A percentile compares a stretch with the other conserved stretches of the same genome.
Conservation (phyloP, 2,888 invertebrate genomes). For the Platycnemis pennipes region DNA sequence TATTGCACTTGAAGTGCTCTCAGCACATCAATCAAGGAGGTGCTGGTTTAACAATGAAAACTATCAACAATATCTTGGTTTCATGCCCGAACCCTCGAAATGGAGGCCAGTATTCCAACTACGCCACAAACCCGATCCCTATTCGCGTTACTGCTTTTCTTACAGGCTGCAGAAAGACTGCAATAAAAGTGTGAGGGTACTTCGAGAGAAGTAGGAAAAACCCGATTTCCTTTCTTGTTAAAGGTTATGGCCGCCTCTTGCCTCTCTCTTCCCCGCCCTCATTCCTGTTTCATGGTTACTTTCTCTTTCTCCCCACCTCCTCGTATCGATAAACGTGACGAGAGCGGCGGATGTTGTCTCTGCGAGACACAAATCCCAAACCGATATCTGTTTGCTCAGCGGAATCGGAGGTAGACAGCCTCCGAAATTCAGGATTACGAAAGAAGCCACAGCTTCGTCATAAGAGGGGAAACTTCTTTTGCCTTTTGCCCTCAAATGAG, state of each 20-base stretch:
- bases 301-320: neutral
- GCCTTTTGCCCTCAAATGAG: neutral
- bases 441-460: neutral
- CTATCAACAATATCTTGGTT: no score
- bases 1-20: no score
- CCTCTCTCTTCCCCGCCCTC: neutral
- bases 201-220: neutral
- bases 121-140: no score
- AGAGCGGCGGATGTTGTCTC: neutral
- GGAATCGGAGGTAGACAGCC: neutral
- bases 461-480: neutral
- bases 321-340: neutral
- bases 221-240: neutral
- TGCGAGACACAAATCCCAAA: constrained; percentile 11
- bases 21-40: no score
- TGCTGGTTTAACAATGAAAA: no score
- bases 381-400: constrained; percentile 31
- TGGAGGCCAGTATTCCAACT: no score
- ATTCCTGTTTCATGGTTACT: neutral
- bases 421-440: neutral
- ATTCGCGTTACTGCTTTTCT: no score
- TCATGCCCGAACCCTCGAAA: no score
- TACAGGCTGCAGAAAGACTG: no score
- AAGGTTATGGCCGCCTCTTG: neutral
- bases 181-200: neutral